Evolutionary conservation across 2,888 invertebrate species (phyloP).

Genomic region (Dasysyrphus albostriatus): DNA sequence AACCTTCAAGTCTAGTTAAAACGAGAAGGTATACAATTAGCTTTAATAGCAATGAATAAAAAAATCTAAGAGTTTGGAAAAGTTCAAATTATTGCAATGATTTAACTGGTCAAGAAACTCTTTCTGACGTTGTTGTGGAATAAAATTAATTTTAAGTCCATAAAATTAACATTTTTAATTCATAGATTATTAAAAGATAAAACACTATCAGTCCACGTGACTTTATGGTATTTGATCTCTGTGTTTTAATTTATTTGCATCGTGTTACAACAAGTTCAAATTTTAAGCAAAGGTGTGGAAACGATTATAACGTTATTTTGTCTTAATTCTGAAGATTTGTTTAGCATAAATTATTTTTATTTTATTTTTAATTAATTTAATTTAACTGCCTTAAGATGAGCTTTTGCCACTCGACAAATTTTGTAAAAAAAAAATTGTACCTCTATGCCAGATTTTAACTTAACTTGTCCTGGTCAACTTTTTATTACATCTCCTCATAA

Average conservation of each 20-base stretch:
- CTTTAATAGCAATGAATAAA: not conserved
- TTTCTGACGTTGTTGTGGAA: not conserved
- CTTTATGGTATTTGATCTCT: not conserved
- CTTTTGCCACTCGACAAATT: not conserved
- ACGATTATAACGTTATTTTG: not conserved
- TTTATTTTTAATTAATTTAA: constrained; percentile 7
- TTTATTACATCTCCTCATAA: not conserved
- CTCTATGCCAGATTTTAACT: not conserved
- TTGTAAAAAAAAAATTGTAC: not conserved
- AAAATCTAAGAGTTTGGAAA: not conserved
- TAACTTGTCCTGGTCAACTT: constrained; percentile 14
- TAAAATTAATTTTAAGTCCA: not conserved
- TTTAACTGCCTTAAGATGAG: not conserved
- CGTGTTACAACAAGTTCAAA: not conserved
- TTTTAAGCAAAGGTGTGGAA: not conserved
- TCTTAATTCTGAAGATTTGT: not conserved
- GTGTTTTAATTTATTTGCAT: not conserved
- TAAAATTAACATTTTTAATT: constrained; percentile 4
- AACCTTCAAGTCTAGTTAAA: too few species aligned
- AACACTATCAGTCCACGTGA: not conserved
- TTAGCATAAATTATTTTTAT: not conserved
- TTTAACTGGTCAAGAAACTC: not conserved
- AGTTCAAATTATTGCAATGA: not conserved
- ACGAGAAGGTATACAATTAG: not conserved
- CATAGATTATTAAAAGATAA: not conserved